A percentile compares a stretch with the other conserved stretches of the same genome.
phyloP scores from a whole-genome alignment of 2,888 invertebrate species.

The Zaprionus bogoriensis region DNA sequence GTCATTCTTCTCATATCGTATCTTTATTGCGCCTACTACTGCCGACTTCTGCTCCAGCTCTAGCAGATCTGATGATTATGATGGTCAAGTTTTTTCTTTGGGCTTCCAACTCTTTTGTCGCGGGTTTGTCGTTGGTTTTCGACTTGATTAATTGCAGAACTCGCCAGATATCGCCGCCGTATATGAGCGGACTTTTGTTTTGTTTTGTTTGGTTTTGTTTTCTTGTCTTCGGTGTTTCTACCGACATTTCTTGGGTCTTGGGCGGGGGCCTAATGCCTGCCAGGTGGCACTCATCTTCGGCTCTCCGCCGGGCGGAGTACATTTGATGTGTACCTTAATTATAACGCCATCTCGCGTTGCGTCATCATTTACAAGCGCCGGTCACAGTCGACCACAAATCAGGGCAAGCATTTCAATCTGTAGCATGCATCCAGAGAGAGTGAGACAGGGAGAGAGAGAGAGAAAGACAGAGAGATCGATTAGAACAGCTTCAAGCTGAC shows the following conservation, averaged over 20 bases:
- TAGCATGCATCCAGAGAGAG: not conserved
- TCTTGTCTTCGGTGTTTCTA: slow-evolving; percentile 20
- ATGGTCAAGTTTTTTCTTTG: slow-evolving; percentile 16
- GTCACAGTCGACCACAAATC: slow-evolving; percentile 29
- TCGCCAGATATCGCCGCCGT: slow-evolving; percentile 5
- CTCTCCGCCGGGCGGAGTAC: slow-evolving; percentile 4
- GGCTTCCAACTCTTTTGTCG: slow-evolving; percentile 51
- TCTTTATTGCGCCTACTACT: slow-evolving; percentile 45
- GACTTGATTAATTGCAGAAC: slow-evolving; percentile 63
- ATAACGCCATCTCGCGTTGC: slow-evolving; percentile 67
- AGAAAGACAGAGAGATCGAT: too few relatives aligned
- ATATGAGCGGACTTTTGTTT: slow-evolving; percentile 6
- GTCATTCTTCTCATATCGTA: slow-evolving; percentile 34
- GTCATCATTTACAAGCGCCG: slow-evolving; percentile 54
- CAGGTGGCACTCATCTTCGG: slow-evolving; percentile 55
- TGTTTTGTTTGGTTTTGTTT: slow-evolving; percentile 15
- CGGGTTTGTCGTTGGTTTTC: slow-evolving; percentile 54
- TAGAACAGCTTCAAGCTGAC: too few relatives aligned
- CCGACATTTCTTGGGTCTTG: not conserved
- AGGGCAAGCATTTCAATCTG: slow-evolving; percentile 38
- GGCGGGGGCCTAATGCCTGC: slow-evolving; percentile 50
- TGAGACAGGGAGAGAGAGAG: too few relatives aligned
- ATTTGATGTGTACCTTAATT: slow-evolving; percentile 64
- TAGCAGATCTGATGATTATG: slow-evolving; percentile 15
- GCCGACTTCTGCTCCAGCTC: slow-evolving; percentile 9